Conservation (phyloP, 2,888 invertebrate species). For the Platycheirus rosarum region DNA sequence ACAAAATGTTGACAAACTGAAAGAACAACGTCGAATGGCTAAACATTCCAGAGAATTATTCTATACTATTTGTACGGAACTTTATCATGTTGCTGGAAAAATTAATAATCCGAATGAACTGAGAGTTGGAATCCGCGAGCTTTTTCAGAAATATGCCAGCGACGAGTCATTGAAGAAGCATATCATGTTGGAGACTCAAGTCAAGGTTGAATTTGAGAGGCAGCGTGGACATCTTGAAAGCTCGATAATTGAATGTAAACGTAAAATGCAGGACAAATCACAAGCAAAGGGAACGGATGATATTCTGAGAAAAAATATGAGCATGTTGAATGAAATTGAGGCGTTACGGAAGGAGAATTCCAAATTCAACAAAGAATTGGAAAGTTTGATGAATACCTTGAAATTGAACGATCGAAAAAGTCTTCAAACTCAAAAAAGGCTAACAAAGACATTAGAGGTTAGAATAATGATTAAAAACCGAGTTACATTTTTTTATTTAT, state of each 20-base stretch:
- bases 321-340: slow-evolving; percentile 90
- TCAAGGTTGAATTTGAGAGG: slow-evolving; percentile 89
- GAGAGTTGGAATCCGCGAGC: slow-evolving; percentile 78
- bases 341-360: slow-evolving; percentile 84
- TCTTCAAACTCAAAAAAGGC: slow-evolving; percentile 8
- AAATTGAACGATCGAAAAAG: slow-evolving; percentile 25
- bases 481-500: neutral
- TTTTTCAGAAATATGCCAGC: slow-evolving; percentile 86
- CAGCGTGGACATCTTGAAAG: slow-evolving; percentile 92
- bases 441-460: slow-evolving; percentile 42
- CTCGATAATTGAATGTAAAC: slow-evolving; percentile 29
- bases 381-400: neutral
- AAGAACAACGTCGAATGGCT: slow-evolving; percentile 86
- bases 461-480: neutral
- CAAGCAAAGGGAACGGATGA: slow-evolving; percentile 81
- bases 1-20: slow-evolving; percentile 88
- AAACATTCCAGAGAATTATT: slow-evolving; percentile 86
- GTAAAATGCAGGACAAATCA: slow-evolving; percentile 67
- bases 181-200: slow-evolving; percentile 88
- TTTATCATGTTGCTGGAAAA: slow-evolving; percentile 90
- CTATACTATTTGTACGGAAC: slow-evolving; percentile 90
- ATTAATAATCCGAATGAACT: slow-evolving; percentile 87
- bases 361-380: neutral
- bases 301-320: slow-evolving; percentile 90
- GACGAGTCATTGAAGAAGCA: slow-evolving; percentile 87